Conservation (phyloP, 2,797 vertebrate genomes). For the Kryptopterus vitreolus region DNA sequence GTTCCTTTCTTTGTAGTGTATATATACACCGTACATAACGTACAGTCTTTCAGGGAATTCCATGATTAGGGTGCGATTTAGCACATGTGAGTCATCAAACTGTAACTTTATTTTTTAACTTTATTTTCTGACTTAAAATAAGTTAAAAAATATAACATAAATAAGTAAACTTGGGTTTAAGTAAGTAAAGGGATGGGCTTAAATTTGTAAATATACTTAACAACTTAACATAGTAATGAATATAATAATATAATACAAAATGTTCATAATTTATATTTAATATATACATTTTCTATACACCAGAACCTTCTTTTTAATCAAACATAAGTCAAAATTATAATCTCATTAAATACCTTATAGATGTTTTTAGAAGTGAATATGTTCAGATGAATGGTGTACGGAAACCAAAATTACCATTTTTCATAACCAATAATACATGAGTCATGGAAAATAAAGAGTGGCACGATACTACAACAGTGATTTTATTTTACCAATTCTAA, state of each 20-base stretch:
- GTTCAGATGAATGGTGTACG: background rate
- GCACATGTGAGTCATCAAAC: background rate
- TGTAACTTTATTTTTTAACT: background rate
- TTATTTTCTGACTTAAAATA: background rate
- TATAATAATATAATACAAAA: background rate
- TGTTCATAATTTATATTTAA: background rate
- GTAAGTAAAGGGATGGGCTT: background rate
- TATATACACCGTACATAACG: no score
- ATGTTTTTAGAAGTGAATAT: background rate
- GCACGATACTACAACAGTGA: background rate
- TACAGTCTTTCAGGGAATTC: background rate
- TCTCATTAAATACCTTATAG: background rate
- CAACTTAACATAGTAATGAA: background rate
- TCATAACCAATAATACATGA: background rate
- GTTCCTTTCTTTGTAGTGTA: background rate
- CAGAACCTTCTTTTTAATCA: background rate
- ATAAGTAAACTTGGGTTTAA: no score
- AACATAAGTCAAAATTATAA: background rate
- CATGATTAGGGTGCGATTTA: background rate
- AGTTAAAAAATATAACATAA: no score
- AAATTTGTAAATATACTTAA: background rate
- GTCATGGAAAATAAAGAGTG: background rate
- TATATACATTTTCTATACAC: no score
- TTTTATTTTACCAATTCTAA: background rate
- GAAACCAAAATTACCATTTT: background rate